Base-by-base conservation (phyloP, 2,113 vertebrate species). In the Chloropsis hardwickii region DNA sequence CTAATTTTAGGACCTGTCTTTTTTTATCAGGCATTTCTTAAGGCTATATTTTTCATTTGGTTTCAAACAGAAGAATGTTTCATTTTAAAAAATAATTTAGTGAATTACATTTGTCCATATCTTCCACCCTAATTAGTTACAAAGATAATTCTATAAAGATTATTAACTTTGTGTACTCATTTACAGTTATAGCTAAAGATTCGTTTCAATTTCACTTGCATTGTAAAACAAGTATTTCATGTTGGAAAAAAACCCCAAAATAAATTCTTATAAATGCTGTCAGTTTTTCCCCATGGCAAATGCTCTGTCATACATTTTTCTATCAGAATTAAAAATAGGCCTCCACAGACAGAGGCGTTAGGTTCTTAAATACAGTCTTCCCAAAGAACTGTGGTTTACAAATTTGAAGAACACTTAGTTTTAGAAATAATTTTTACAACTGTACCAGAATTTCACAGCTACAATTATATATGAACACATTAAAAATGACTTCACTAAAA, bases 401-500 rank as follows among this genome's bases (percentile, higher is more conserved):
- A 97, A 95, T 98, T 97, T 96, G 97, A 98, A 98, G 97, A 98
- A 98, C 97, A 97, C 94, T 97, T 88, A 97, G 95, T 98, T 98
- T 98, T 95, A 98, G 97, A 98, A 98, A 98, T 98, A 98, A 99
- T 98, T 98, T 98, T 98, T 98, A 99, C 99, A 99, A 99, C 98
- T 99, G 98, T 99, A 99, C 98, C 98, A 98, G 98, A 98, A 99
- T 98, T 98, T 99, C 99, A 99, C 99, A 99, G 99, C 99, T 99
- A 99, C 97, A 98, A 98, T 98, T 98, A 98, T 98, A 98, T 98
- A 98, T 97, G 98, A 98, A 98, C 98, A 99, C 98, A 98, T 98
- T 98, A 98, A 98, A 98, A 98, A 98, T 97, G 96, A 98, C 97
- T 98, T 98, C 98, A 98, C 98, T 98, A 97, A 97, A 98, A 98